Evolutionary conservation across 92 coral and sea anemone genomes (phyloP).

Genomic region (Scolanthus callimorphus): DNA sequence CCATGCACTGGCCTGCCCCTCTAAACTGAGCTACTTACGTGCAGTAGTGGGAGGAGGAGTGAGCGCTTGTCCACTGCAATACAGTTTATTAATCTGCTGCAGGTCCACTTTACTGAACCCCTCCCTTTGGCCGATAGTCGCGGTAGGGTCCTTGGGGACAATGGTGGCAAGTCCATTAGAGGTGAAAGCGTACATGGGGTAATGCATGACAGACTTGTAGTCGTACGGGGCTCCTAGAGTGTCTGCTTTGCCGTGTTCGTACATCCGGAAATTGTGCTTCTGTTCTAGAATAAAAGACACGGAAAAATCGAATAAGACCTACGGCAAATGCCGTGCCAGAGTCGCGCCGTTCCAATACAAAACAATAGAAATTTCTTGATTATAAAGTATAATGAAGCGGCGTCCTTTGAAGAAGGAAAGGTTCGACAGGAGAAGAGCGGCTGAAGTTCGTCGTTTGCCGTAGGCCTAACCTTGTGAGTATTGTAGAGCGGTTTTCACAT

Average conservation of each 20-base stretch:
- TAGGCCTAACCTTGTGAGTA: too few species aligned
- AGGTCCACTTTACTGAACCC: constrained; percentile 42
- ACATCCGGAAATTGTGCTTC: constrained; percentile 39
- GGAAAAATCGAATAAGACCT: too few species aligned
- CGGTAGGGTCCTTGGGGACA: constrained; percentile 38
- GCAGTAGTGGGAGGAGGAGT: constrained; percentile 15
- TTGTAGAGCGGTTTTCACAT: too few species aligned
- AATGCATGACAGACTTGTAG: constrained; percentile 50
- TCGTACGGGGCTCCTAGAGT: constrained; percentile 50
- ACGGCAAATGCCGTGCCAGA: too few species aligned
- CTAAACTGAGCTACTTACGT: not conserved
- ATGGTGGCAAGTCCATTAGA: constrained; percentile 38
- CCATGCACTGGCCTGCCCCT: not conserved
- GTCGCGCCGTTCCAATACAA: too few species aligned
- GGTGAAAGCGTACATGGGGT: constrained; percentile 44
- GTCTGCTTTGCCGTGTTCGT: constrained; percentile 53
- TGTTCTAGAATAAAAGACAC: too few species aligned
- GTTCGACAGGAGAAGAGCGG: too few species aligned
- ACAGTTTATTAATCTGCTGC: constrained; percentile 51
- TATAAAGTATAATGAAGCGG: too few species aligned
- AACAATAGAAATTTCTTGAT: too few species aligned
- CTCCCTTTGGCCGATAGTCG: constrained; percentile 31
- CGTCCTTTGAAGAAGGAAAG: too few species aligned
- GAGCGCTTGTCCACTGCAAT: constrained; percentile 25
- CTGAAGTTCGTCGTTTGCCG: too few species aligned